A percentile compares a stretch with the other conserved stretches of the same genome.
These are phyloP conservation scores for Diloba caeruleocephala DNA, from an alignment of 2,888 invertebrate genomes.

Conservation along the genomic window DNA sequence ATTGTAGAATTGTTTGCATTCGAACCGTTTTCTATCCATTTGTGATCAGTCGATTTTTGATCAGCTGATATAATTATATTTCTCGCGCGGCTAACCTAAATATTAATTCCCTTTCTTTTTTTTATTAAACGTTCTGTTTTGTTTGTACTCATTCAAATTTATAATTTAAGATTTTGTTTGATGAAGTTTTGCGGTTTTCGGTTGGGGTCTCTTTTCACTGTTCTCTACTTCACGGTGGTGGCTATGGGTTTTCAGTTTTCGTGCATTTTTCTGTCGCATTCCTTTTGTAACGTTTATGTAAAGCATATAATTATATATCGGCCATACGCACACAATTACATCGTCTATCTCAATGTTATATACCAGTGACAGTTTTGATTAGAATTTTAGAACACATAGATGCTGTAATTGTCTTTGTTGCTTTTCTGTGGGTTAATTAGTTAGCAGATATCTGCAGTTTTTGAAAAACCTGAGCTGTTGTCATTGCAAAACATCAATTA, in stretches of 20 bases:
- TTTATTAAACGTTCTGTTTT: constrained; percentile 15
- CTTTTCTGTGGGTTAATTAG: constrained; percentile 51
- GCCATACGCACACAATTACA: constrained; percentile 42
- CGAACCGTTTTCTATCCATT: too few relatives aligned
- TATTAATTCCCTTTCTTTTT: constrained; percentile 1
- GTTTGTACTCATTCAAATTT: constrained; percentile 46
- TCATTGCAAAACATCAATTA: constrained; percentile 34
- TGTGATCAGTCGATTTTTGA: too few relatives aligned
- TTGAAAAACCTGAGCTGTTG: constrained; percentile 31
- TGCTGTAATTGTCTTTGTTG: constrained; percentile 52
- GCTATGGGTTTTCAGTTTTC: constrained; percentile 78
- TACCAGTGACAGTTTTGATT: neutral
- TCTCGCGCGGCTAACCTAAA: too few relatives aligned
- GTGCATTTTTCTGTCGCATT: constrained; percentile 62
- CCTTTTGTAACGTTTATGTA: constrained; percentile 62
- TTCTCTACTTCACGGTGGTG: constrained; percentile 76
- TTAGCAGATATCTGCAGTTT: constrained; percentile 33
- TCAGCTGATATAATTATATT: too few relatives aligned
- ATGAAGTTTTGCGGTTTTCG: constrained; percentile 76
- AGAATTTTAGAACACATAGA: constrained; percentile 23
- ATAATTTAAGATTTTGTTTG: constrained; percentile 72
- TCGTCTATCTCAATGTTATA: constrained; percentile 27
- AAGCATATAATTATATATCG: constrained; percentile 40
- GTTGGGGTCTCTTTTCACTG: constrained; percentile 70
- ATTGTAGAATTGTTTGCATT: too few relatives aligned